Base-by-base conservation (phyloP, 2,113 vertebrate species). In the Nothobranchius furzeri region DNA sequence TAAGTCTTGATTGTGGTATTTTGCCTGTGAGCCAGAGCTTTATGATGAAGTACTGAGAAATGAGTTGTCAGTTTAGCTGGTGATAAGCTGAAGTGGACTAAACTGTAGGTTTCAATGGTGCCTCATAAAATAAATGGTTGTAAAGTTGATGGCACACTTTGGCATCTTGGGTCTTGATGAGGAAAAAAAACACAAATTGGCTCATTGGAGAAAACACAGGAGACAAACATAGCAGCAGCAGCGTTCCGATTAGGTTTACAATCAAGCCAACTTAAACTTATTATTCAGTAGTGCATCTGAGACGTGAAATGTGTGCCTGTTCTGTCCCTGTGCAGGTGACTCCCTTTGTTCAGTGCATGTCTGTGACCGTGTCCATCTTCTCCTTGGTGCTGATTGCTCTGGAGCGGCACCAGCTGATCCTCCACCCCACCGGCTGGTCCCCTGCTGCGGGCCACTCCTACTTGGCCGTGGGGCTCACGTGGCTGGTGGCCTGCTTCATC, bases 341-440 rank as follows among this genome's bases (percentile, higher is more conserved):
- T 0, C 90, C 91, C 9, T 94, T 93, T 20, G 82, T 91, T 0
- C 93, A 94, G 87, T 93, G 93, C 61, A 85, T 88, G 64, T 94
- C 93, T 0, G 88, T 94, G 75, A 94, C 92, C 0, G 93, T 94
- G 10, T 94, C 93, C 0, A 79, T 93, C 70, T 85, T 92, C 64
- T 94, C 92, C 1, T 56, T 94, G 67, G 91, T 92, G 64, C 88
- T 93, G 62, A 92, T 94, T 13, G 91, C 93, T 42, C 81, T 94
- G 84, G 93, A 93, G 84, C 86, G 93, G 1, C 91, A 94, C 76
- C 93, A 93, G 76, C 88, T 94, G 47, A 93, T 94, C 76, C 87
- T 93, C 50, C 84, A 93, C 51, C 93, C 93, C 12, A 94, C 92
- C 0, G 92, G 93, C 20, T 93, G 93, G 93, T 91, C 89, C 14